Evolutionary conservation across 2,113 vertebrate species (phyloP), one percentile per base, ranked within the genome.

Genomic region (Alligator mississippiensis): DNA sequence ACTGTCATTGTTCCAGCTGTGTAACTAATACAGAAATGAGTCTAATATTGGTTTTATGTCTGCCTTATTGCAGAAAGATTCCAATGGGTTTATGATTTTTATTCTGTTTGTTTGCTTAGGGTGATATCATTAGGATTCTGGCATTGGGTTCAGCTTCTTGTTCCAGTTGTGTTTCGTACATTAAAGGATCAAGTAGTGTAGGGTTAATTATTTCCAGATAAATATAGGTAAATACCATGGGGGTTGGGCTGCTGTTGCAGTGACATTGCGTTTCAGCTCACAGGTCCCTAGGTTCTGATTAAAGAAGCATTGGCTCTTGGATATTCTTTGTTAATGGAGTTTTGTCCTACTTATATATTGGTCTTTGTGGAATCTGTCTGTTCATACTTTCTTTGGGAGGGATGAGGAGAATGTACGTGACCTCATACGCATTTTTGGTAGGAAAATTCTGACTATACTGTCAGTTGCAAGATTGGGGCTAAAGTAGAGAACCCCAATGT

Each of bases 121-220:
- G 25, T 84, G 60, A 1, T 77, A 1, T 30, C 81, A 25, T 16
- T 30, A 88, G 34, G 2, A 0, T 30, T 85, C 34, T 61, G n/a
- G 24, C 24, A 25, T 34, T 22, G 24, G 34, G 25, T 74, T 93
- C 68, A 15, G 38, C 90, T 94, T 93, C 77, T 91, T 63, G 38
- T 88, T 84, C 34, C 66, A 76, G 76, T 87, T 77, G 61, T 16
- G 57, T 84, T 84, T 76, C 12, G 83, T 89, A n/a, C 54, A 59
- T 34, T 88, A 77, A 68, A 85, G 21, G 18, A 80, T 13, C 75
- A 62, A 82, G 82, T 75, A 85, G 63, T 89, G 92, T n/a, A 80
- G 95, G 82, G 77, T 89, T 94, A 93, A 92, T 92, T 84, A 25
- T 83, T 92, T 70, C 55, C 24, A 62, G 92, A 66, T 89, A 82